These are phyloP conservation scores for Neolamprologus multifasciatus DNA, from an alignment of 2,797 vertebrate genomes.

Conservation along the genomic window DNA sequence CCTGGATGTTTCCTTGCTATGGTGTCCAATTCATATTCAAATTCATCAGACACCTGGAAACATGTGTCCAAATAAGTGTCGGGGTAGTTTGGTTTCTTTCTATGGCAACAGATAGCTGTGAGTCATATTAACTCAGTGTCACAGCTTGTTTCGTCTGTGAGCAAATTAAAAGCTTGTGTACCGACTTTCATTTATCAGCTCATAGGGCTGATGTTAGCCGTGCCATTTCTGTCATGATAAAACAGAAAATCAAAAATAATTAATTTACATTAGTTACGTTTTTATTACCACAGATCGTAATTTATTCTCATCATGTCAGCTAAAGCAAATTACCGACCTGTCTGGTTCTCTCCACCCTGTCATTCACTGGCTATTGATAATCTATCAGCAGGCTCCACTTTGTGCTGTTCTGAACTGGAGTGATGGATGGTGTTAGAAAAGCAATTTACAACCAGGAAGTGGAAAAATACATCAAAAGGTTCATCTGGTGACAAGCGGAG, in stretches of 20 bases:
- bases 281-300: neutral
- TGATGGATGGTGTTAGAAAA: neutral
- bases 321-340: neutral
- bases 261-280: neutral
- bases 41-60: neutral
- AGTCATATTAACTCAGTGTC: neutral
- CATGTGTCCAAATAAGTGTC: neutral
- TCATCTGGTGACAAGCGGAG: neutral
- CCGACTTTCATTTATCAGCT: neutral
- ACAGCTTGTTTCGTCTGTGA: neutral
- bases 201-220: neutral
- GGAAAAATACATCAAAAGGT: neutral
- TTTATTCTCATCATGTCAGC: neutral
- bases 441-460: neutral
- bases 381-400: neutral
- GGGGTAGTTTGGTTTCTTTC: neutral
- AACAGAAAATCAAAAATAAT: neutral
- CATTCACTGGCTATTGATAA: constrained; percentile 26
- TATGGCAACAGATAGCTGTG: neutral
- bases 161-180: neutral
- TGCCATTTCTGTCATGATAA: neutral
- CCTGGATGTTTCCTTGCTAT: neutral
- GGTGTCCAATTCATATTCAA: neutral
- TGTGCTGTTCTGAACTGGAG: neutral
- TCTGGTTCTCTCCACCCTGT: neutral